phyloP scores from a whole-genome alignment of 2,797 vertebrate genomes.

The Anguilla obscura region DNA sequence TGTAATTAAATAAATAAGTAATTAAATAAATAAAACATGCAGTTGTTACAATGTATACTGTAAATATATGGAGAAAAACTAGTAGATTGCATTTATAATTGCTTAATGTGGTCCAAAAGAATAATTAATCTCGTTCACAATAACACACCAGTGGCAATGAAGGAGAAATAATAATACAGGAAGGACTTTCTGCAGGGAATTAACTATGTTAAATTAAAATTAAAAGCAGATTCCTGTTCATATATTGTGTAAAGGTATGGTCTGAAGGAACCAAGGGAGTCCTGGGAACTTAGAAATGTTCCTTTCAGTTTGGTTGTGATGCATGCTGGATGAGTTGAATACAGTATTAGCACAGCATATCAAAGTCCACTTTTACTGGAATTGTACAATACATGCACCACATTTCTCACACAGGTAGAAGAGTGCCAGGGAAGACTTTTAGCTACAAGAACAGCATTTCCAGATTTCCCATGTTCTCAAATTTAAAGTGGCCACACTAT shows the following conservation, averaged over 20 bases:
- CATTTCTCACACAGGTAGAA: neutral
- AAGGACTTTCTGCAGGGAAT: conserved; percentile 28
- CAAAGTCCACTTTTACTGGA: neutral
- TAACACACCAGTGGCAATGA: conserved; percentile 25
- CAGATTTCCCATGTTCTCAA: neutral
- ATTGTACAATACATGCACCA: neutral
- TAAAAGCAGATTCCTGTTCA: conserved; percentile 22
- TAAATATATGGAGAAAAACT: conserved; percentile 19
- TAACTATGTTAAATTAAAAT: conserved; percentile 35
- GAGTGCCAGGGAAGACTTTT: neutral
- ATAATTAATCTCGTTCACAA: conserved; percentile 37
- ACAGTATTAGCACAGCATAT: neutral
- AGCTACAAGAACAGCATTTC: neutral
- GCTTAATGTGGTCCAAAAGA: conserved; percentile 15
- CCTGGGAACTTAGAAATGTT: neutral
- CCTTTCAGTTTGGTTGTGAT: neutral
- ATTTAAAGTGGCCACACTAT: neutral
- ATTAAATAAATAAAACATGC: neutral
- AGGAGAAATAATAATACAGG: conserved; percentile 34
- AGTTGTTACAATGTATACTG: conserved; percentile 20
- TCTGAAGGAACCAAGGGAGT: neutral
- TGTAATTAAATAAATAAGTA: conserved; percentile 24
- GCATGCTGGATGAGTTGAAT: neutral
- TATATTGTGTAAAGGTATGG: conserved; percentile 17
- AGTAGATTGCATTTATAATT: conserved; percentile 35